Evolutionary conservation across 2,888 invertebrate genomes (phyloP).

Genomic region (Catonia carolina): DNA sequence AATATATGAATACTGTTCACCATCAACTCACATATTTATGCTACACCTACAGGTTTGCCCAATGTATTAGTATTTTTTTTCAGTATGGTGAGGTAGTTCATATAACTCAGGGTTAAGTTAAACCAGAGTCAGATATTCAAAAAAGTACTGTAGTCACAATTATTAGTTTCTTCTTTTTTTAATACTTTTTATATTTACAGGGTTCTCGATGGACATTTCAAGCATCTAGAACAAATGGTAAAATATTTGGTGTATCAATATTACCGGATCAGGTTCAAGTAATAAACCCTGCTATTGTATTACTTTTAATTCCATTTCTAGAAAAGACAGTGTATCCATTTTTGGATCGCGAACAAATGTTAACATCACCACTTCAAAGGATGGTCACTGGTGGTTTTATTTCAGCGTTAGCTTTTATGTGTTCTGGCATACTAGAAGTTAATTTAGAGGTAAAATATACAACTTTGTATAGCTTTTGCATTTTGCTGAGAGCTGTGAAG

Average conservation of each 20-base stretch:
- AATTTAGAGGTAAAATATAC: conserved; percentile 51
- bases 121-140: no score
- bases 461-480: no score
- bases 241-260: conserved; percentile 36
- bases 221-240: conserved; percentile 57
- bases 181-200: no score
- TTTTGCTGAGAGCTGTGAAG: no score
- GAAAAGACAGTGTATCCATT: conserved; percentile 48
- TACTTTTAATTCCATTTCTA: conserved; percentile 62
- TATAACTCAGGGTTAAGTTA: no score
- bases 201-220: conserved; percentile 74
- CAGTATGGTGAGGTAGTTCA: no score
- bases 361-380: conserved; percentile 58
- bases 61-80: no score
- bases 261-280: conserved; percentile 78
- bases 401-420: conserved; percentile 57
- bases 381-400: conserved; percentile 69
- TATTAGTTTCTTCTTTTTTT: no score
- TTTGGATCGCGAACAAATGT: conserved; percentile 27
- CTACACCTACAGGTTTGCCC: no score
- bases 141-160: no score
- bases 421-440: conserved; percentile 53
- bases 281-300: conserved; percentile 64
- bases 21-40: no score
- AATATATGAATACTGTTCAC: no score